Percentiles rank a stretch among this genome's conserved stretches.
These are phyloP conservation scores for Anneissia japonica DNA, from an alignment of 35 echinoderm and acorn worm species.

Conservation along the genomic window DNA sequence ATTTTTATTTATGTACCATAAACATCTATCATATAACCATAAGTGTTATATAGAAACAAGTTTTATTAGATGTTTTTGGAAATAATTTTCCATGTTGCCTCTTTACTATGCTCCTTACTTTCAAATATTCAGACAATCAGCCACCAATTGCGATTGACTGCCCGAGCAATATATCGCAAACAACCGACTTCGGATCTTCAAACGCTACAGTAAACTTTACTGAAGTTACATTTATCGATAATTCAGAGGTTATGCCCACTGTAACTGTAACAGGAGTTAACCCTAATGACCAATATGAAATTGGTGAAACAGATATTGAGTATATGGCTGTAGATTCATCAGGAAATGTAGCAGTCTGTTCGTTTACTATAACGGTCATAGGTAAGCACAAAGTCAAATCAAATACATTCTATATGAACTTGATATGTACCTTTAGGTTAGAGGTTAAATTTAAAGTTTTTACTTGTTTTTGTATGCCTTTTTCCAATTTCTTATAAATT, in stretches of 20 bases:
- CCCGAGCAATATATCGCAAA: not conserved
- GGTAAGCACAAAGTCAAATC: no score
- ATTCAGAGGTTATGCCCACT: not conserved
- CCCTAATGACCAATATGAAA: slow-evolving; percentile 7
- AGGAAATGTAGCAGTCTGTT: slow-evolving; percentile 20
- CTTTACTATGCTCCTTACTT: not conserved
- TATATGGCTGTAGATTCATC: slow-evolving; percentile 20
- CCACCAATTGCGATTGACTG: not conserved
- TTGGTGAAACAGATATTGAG: slow-evolving; percentile 5
- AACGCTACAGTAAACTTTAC: not conserved
- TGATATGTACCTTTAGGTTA: no score
- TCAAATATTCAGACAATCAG: not conserved
- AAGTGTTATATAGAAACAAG: no score
- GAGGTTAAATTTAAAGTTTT: no score
- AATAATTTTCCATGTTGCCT: no score
- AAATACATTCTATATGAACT: no score
- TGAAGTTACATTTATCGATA: not conserved
- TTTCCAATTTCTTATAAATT: no score
- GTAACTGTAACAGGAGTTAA: not conserved
- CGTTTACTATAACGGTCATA: slow-evolving; percentile 31
- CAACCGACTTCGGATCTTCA: not conserved
- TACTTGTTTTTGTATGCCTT: no score
- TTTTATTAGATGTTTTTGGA: no score
- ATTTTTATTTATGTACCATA: no score
- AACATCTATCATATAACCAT: no score